Evolutionary conservation across 2,888 invertebrate genomes (phyloP), one percentile per base, ranked within the genome.

Genomic region (Apodemia duryi): DNA sequence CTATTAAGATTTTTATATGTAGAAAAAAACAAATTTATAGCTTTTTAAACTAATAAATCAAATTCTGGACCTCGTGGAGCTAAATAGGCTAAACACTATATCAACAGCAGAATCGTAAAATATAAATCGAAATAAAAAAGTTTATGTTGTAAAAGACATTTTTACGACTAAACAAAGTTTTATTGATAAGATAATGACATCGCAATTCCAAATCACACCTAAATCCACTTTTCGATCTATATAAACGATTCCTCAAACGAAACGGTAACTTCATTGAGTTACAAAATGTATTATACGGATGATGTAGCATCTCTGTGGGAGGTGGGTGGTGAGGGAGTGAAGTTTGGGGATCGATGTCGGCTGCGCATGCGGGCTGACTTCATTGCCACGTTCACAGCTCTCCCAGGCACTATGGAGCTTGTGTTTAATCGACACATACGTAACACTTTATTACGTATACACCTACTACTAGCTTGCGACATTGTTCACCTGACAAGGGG

Each of bases 351-450:
- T 90, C 90, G 89, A 91, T 90, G 81, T 72, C 73, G 70, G 67
- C 76, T 74, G 83, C 84, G 87, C 89, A 87, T 83, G 88, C 88
- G 84, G 74, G 68, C n/a, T 28, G 28, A 4, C 32, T 32, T 60
- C 57, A 60, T 60, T 57, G 63, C 63, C 63, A 41, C 64, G 64
- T 9, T 57, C 29, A 68, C 65, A 74, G 75, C 75, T 73, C 76
- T 74, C 79, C 78, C 76, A 80, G 81, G 78, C 74, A 74, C 74
- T 74, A 75, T 76, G 71, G 74, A 75, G 78, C 77, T 77, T 68
- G 65, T 60, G 63, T 21, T 65, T 51, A 66, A 62, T 65, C 63
- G 65, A 62, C 64, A 21, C 62, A 61, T 66, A 69, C 66, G 67
- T 65, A 67, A 63, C 63, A 61, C 54, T 63, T 63, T 61, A 32